A percentile compares a stretch with the other conserved stretches of the same genome.
phyloP scores from a whole-genome alignment of 2,113 vertebrate species.

The Theropithecus gelada region DNA sequence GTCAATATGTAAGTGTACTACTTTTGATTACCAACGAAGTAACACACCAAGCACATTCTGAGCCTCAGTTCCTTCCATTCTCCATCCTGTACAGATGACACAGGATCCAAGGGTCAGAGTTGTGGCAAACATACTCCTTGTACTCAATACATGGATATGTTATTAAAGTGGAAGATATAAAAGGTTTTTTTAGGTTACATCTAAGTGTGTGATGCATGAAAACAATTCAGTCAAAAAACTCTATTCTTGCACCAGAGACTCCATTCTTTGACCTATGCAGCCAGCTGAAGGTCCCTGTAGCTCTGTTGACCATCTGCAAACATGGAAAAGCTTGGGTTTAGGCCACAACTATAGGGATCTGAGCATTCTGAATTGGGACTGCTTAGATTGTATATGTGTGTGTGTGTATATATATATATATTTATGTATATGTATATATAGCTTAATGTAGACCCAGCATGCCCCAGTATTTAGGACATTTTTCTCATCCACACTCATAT shows the following conservation, averaged over 20 bases:
- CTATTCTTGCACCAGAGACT: background rate
- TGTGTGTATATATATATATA: too few species aligned
- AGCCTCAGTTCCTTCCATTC: background rate
- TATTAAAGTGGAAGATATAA: background rate
- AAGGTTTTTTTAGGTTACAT: background rate
- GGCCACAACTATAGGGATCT: background rate
- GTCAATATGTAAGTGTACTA: background rate
- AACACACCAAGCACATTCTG: background rate
- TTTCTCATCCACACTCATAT: background rate
- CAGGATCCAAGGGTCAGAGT: background rate
- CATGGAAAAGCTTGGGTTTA: background rate
- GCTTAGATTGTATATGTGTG: background rate
- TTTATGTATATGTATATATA: fast-evolving
- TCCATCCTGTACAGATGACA: background rate
- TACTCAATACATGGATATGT: background rate
- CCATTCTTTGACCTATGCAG: background rate
- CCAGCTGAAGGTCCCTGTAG: background rate
- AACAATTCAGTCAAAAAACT: background rate
- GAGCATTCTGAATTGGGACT: background rate
- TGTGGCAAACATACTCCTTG: background rate
- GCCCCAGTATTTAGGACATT: background rate
- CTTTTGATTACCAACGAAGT: background rate
- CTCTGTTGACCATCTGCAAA: background rate
- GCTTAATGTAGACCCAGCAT: background rate
- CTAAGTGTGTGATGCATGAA: background rate